Evolutionary conservation across 2,113 vertebrate species (phyloP).

Genomic region (Microcebus tavaratra): DNA sequence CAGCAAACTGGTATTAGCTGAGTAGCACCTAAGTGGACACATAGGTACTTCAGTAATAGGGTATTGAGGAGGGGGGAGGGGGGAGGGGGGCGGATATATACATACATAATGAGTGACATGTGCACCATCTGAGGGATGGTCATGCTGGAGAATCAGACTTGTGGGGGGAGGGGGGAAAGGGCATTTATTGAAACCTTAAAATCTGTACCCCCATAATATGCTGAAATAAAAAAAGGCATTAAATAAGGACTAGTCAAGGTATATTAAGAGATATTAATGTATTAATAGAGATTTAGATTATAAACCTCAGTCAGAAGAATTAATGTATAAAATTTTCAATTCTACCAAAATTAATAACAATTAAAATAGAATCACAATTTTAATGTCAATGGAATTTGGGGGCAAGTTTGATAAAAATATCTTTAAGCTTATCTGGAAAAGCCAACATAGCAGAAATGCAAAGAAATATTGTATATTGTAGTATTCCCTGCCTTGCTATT

Average conservation of each 20-base stretch:
- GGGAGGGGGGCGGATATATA: too few species aligned
- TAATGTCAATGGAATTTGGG: not conserved
- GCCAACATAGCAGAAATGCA: not conserved
- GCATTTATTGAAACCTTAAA: too few species aligned
- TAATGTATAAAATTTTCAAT: not conserved
- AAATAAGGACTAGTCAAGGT: not conserved
- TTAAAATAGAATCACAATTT: not conserved
- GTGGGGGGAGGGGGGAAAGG: too few species aligned
- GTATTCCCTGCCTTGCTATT: not conserved
- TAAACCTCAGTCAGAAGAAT: not conserved
- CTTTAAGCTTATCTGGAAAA: not conserved
- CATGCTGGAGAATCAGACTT: too few species aligned
- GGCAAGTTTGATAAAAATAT: not conserved
- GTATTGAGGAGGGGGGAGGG: too few species aligned
- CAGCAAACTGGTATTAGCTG: too few species aligned
- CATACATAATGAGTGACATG: too few species aligned
- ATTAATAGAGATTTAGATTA: not conserved
- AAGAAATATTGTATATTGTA: not conserved
- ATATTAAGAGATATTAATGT: not conserved
- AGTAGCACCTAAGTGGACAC: too few species aligned
- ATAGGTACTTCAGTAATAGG: too few species aligned
- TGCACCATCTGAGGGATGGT: too few species aligned
- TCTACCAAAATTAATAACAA: not conserved
- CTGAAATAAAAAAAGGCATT: not conserved
- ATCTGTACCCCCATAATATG: too few species aligned